Evolutionary conservation across 2,888 invertebrate species (phyloP), one percentile per base, ranked within the genome.

Genomic region (Mythimna lalbum): DNA sequence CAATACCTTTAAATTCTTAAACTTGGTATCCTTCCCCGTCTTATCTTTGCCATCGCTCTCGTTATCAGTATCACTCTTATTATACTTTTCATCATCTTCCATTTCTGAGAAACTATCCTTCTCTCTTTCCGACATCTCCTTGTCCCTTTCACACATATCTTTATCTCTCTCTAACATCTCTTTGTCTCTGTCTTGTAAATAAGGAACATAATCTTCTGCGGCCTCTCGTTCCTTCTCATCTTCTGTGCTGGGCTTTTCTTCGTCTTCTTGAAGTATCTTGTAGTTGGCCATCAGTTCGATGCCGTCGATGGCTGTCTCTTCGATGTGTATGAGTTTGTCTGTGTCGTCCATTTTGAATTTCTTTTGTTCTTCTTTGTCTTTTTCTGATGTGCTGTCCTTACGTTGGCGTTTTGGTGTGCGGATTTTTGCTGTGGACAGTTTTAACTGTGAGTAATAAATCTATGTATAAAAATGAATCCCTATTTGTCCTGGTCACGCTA

Each of bases 371-470:
- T 95, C 95, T 80, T 94, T 90, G 87, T 97, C 90, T 74, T 97
- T 96, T 57, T 97, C 96, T 75, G 94, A 91, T 0, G 95, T 91
- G 92, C 97, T 96, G 91, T 97, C 96, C 88, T 97, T 96, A 65
- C 97, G 91, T 84, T 97, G 91, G 59, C 97, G 94, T 87, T 95
- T 94, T 5, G 95, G 91, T 49, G 93, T 94, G 61, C 96, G 90
- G 65, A 94, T 92, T 91, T 95, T 93, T 1, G 91, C 93, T 93
- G 84, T 82, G 88, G 66, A 74, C 23, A 87, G 80, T 9, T 21
- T 10, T 50, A 21, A 47, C 4, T 39, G 36, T 39, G 36, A 39
- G 36, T 39, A 10, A 36, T 27, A 27, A 27, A 27, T 27, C 27
- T 27, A 27, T 27, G 1, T 27, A 2, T 2, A 27, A 27, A 27